These are phyloP conservation scores for Chaetorhynchus papuensis DNA, from an alignment of 2,113 vertebrate species.

Conservation along the genomic window DNA sequence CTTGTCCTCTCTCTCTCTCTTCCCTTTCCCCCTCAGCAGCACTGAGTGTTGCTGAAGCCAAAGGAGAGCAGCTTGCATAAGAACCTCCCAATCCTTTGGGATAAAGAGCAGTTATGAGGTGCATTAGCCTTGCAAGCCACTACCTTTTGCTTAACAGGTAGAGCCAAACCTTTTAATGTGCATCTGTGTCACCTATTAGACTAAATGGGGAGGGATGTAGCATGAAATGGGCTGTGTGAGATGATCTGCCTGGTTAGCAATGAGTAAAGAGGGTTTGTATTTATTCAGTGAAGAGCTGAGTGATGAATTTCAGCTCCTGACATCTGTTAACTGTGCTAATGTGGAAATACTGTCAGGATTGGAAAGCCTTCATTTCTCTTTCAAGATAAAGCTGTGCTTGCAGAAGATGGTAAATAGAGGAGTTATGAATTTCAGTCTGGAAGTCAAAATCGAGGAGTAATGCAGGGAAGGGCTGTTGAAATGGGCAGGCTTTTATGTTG, in stretches of 20 bases:
- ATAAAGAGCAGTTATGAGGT: neutral
- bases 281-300: neutral
- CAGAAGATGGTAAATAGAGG: neutral
- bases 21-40: neutral
- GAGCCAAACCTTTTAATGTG: neutral
- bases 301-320: neutral
- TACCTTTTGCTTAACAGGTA: neutral
- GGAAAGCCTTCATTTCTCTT: neutral
- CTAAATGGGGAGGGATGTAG: neutral
- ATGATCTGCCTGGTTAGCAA: neutral
- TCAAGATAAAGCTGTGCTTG: neutral
- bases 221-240: neutral
- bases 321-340: neutral
- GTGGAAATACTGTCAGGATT: conserved; percentile 19
- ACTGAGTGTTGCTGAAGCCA: neutral
- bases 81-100: neutral
- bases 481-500: neutral
- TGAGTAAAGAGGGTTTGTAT: neutral
- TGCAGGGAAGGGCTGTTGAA: neutral
- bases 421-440: neutral
- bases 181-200: neutral
- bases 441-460: neutral
- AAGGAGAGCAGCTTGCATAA: neutral
- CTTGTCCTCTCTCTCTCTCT: neutral
- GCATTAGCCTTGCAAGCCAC: neutral